Conservation (phyloP, 2,113 vertebrate species). For the Eulemur macaco region DNA sequence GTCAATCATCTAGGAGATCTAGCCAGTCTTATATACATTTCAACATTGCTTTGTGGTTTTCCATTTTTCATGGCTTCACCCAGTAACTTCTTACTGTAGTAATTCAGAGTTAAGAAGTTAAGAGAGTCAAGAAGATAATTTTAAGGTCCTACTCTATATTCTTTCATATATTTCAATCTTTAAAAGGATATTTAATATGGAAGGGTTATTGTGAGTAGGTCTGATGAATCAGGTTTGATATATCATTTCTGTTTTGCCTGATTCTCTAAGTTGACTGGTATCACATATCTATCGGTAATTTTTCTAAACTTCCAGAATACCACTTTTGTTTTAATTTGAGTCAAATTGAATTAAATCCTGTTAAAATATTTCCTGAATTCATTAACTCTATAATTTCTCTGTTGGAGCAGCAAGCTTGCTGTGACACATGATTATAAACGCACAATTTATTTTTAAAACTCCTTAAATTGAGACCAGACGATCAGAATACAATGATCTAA, state of each 20-base stretch:
- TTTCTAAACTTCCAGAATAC: background rate
- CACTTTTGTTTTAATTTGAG: background rate
- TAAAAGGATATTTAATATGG: background rate
- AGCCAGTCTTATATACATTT: background rate
- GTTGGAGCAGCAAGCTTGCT: background rate
- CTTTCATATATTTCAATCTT: background rate
- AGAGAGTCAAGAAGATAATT: background rate
- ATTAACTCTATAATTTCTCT: background rate
- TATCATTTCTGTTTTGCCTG: background rate
- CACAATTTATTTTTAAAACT: background rate
- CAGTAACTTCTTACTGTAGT: background rate
- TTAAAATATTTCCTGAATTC: background rate
- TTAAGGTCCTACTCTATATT: background rate
- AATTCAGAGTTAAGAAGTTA: background rate
- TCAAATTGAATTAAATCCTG: background rate
- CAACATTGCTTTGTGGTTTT: background rate
- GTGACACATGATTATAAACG: background rate
- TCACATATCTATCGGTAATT: background rate
- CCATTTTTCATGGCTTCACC: background rate
- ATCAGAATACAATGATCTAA: background rate
- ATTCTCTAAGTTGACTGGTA: background rate
- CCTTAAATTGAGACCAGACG: background rate
- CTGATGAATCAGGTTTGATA: background rate
- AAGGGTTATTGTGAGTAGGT: background rate
- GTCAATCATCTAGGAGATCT: background rate